Evolutionary conservation across 2,113 vertebrate species (phyloP).

Genomic region (Coryphaenoides rupestris): DNA sequence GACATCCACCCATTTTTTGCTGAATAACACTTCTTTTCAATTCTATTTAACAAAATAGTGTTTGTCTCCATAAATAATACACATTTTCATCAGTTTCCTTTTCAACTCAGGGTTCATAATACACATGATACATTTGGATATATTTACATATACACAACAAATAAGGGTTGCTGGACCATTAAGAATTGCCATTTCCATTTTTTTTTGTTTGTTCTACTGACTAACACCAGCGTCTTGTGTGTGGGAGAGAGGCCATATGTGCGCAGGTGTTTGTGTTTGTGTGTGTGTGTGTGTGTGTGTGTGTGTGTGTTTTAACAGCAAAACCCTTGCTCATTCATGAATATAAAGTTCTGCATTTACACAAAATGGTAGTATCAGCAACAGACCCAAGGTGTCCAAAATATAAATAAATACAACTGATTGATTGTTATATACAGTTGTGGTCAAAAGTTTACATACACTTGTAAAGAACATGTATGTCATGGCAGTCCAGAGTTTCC

Average conservation of each 20-base stretch:
- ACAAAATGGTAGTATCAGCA: conserved; percentile 31
- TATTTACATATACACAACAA: conserved; percentile 70
- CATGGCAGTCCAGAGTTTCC: no score
- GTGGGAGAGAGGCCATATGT: conserved; percentile 16
- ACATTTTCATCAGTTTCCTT: conserved; percentile 72
- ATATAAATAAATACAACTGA: conserved; percentile 75
- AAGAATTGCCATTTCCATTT: conserved; percentile 15
- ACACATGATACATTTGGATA: conserved; percentile 68
- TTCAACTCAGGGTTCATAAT: conserved; percentile 66
- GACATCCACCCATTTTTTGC: conserved; percentile 59
- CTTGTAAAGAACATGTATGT: no score
- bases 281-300: conserved; percentile 19
- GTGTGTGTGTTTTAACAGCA: conserved; percentile 3
- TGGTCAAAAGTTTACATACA: no score
- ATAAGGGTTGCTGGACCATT: conserved; percentile 43
- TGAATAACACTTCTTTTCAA: conserved; percentile 81
- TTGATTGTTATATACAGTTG: conserved; percentile 70
- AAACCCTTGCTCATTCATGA: conserved; percentile 20
- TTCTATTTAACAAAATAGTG: conserved; percentile 98
- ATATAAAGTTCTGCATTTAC: conserved; percentile 23
- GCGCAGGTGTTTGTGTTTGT: not conserved
- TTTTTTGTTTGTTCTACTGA: not conserved
- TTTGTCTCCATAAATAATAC: conserved; percentile 79
- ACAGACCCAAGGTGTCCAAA: conserved; percentile 59
- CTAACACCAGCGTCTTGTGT: conserved; percentile 27